Conservation (phyloP, 2,888 invertebrate species). For the Ormyrus nitidulus region DNA sequence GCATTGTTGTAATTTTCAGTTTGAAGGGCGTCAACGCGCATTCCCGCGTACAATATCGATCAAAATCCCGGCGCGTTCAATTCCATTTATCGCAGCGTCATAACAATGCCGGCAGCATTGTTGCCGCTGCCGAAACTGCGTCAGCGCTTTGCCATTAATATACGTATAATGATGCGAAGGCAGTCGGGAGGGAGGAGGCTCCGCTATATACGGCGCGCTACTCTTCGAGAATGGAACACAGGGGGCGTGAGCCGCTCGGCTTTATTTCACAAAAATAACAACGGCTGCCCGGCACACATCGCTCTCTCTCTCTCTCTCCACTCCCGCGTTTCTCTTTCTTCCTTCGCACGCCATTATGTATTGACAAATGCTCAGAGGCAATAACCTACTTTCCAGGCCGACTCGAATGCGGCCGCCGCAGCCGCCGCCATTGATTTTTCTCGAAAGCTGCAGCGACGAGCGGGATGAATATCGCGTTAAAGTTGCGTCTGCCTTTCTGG, state of each 20-base stretch:
- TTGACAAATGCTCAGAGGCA: conserved; percentile 42
- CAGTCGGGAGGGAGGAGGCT: background rate
- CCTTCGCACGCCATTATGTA: conserved; percentile 16
- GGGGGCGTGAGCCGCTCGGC: conserved; percentile 16
- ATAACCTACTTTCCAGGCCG: conserved; percentile 41
- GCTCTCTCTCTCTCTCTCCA: background rate
- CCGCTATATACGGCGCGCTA: background rate
- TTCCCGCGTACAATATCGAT: conserved; percentile 1
- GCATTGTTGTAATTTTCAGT: no score
- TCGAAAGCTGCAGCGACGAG: background rate
- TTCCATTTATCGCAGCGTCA: conserved; percentile 30
- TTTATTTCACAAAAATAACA: conserved; percentile 47
- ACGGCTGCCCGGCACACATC: background rate
- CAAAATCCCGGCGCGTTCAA: conserved; percentile 4
- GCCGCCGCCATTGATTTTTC: conserved; percentile 29
- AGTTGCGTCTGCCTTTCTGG: conserved; percentile 13
- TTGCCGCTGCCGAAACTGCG: background rate
- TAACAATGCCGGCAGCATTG: background rate
- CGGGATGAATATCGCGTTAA: conserved; percentile 12
- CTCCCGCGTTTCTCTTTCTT: background rate
- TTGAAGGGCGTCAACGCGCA: background rate
- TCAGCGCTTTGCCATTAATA: conserved; percentile 34
- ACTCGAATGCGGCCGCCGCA: background rate
- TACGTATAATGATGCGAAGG: conserved; percentile 14
- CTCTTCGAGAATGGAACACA: conserved; percentile 28